Evolutionary conservation across 2,113 vertebrate species (phyloP), one percentile per base, ranked within the genome.

Genomic region (Zapornia atra): DNA sequence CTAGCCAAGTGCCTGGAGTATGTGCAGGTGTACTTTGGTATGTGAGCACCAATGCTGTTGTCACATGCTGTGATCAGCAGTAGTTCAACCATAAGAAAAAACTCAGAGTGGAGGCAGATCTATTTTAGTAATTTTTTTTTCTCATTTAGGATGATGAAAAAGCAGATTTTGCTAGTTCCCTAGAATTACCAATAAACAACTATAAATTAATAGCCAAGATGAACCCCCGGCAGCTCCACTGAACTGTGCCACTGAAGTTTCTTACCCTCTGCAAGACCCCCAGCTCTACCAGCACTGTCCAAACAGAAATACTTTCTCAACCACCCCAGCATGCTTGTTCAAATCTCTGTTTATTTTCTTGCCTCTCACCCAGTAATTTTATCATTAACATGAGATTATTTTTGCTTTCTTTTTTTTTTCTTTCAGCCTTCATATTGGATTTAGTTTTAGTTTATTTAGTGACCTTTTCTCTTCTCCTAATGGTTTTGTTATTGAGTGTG

Each of bases 361-460:
- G 60, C 8, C 5, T 84, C 25, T 77, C 51, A 48, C 6, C 17
- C 19, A n/a, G 29, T 56, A 26, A 2, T 36, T 12, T 84, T 84
- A 71, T 48, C 56, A 93, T 84, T 82, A 86, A 53, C 25, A 57
- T 26, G 31, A 70, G 18, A 70, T 83, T 56, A 66, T 61, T 90
- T 90, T 90, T 81, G 11, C 28, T 46, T 48, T 48, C 20, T 15
- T 22, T 48, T 48, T 90, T 20, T 63, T 68, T 53, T 85, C 90
- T 33, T 72, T 79, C 53, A 57, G 18, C 36, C 73, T 69, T 90
- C 53, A 11, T 75, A 60, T 7, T 61, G 28, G 29, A 78, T 90
- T 95, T 94, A 2, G 64, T 88, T 86, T 72, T 70, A 40, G 90
- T 90, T 77, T 86, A 40, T 90, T 92, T 59, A 25, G 12, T 61